Evolutionary conservation across 2,888 invertebrate genomes (phyloP).

Genomic region (Scaptomyza parva): DNA sequence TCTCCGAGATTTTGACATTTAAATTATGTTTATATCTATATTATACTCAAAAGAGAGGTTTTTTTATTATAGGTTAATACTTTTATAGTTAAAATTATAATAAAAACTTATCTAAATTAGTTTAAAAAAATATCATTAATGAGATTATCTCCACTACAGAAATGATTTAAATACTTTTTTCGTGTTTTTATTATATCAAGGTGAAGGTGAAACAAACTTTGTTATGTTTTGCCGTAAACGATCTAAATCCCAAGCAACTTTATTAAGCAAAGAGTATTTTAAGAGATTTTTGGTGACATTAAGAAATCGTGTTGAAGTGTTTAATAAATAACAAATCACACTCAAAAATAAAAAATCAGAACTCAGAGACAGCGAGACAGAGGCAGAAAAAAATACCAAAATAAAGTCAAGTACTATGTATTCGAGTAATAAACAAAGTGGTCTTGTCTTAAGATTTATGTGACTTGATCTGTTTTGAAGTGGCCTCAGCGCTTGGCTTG

Average conservation of each 20-base stretch:
- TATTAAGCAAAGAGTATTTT: not conserved
- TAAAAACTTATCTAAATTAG: too few species aligned
- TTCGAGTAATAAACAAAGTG: slow-evolving; percentile 37
- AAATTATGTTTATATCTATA: too few species aligned
- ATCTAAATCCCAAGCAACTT: not conserved
- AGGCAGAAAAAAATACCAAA: slow-evolving; percentile 10
- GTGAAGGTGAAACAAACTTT: too few species aligned
- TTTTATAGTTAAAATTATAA: too few species aligned
- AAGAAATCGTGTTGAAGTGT: slow-evolving; percentile 58
- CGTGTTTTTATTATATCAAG: too few species aligned
- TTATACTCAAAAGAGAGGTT: too few species aligned
- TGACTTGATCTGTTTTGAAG: slow-evolving; percentile 60
- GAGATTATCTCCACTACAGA: too few species aligned
- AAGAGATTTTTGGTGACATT: slow-evolving; percentile 33
- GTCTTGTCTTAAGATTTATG: slow-evolving; percentile 50
- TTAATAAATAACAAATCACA: slow-evolving; percentile 70
- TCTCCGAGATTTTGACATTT: too few species aligned
- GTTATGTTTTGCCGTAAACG: too few species aligned
- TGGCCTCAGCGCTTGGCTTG: slow-evolving; percentile 37
- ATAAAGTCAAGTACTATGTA: slow-evolving; percentile 35
- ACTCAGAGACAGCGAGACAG: slow-evolving; percentile 2
- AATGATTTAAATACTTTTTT: too few species aligned
- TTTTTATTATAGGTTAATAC: too few species aligned
- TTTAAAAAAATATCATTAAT: too few species aligned
- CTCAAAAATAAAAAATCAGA: slow-evolving; percentile 34